phyloP scores from a whole-genome alignment of 2,113 vertebrate genomes.

The Nematolebias whitei region DNA sequence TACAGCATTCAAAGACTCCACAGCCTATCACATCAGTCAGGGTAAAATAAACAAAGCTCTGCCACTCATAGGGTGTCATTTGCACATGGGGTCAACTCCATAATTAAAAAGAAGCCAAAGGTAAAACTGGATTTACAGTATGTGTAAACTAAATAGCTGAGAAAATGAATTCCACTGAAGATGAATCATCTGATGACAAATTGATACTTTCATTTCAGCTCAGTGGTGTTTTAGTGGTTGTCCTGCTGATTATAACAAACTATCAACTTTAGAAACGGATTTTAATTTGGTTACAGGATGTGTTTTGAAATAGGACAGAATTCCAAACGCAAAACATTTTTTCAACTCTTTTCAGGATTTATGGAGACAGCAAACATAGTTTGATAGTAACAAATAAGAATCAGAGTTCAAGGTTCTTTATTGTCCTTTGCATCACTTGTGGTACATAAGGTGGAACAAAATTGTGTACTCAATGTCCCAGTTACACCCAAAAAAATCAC shows the following conservation, averaged over 20 bases:
- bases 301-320: no score
- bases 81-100: neutral
- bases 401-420: no score
- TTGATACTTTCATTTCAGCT: neutral
- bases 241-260: neutral
- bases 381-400: no score
- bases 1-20: conserved; percentile 10
- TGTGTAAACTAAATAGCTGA: conserved; percentile 6
- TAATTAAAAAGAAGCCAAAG: conserved; percentile 17
- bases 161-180: neutral
- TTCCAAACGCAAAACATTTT: no score
- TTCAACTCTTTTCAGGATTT: no score
- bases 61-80: conserved; percentile 15
- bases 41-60: conserved; percentile 41
- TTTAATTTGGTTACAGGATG: no score
- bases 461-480: no score
- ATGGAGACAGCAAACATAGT: no score
- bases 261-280: no score
- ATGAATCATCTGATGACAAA: neutral
- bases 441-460: no score
- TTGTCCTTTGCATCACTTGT: no score
- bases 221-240: neutral
- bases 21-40: neutral
- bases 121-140: conserved; percentile 8
- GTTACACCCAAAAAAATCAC: no score